Conservation (phyloP, 2,888 invertebrate genomes). For the Epirrhoe alternata region DNA sequence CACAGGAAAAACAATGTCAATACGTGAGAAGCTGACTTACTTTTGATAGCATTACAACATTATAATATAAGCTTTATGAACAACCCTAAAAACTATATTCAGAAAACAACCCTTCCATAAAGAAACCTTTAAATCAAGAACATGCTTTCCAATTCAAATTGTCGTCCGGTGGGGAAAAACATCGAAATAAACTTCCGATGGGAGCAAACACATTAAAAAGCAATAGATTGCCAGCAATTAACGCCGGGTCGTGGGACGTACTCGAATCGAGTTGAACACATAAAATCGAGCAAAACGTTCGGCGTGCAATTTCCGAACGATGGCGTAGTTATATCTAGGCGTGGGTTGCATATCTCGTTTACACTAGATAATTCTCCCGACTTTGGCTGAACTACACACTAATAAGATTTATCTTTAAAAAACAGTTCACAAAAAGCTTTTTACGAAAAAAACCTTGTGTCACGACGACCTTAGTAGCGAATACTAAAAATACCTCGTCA, state of each 20-base stretch:
- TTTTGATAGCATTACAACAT: no score
- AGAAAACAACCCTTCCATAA: neutral
- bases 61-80: no score
- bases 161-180: constrained; percentile 50
- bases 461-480: no score
- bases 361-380: neutral
- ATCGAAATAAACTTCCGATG: constrained; percentile 55
- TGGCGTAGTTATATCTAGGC: constrained; percentile 22
- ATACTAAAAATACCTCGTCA: no score
- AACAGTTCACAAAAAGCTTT: no score
- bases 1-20: no score
- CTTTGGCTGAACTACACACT: neutral
- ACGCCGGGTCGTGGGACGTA: constrained; percentile 48
- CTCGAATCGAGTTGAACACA: constrained; percentile 39
- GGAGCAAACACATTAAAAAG: constrained; percentile 71
- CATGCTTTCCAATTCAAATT: constrained; percentile 48
- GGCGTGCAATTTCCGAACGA: constrained; percentile 62
- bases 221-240: constrained; percentile 77
- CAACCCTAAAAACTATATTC: neutral
- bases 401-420: neutral
- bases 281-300: constrained; percentile 54
- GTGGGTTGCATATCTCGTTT: neutral
- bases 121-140: constrained; percentile 1
- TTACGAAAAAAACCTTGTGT: no score
- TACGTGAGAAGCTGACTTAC: no score